These are phyloP conservation scores for Tringa solitaria DNA, from an alignment of 2,113 vertebrate species.

Conservation along the genomic window DNA sequence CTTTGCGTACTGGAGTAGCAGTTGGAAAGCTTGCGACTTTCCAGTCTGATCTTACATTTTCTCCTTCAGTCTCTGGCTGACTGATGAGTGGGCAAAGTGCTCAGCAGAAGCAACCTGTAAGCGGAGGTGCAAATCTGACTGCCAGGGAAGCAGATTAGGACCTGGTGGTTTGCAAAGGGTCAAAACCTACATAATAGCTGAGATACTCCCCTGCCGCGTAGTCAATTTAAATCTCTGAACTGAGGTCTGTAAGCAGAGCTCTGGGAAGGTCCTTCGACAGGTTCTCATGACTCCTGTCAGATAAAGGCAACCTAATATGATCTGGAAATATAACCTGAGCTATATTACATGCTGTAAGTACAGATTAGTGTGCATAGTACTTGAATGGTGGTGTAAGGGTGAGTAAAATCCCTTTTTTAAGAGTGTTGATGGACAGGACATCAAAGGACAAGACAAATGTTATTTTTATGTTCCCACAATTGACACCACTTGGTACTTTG, in stretches of 20 bases:
- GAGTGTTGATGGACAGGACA: rapidly evolving
- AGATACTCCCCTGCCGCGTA: neutral
- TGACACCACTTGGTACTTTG: neutral
- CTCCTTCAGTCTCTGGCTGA: neutral
- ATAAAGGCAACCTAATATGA: neutral
- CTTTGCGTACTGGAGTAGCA: neutral
- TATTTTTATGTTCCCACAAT: neutral
- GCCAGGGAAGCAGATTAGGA: neutral
- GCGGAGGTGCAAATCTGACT: neutral
- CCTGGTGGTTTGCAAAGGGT: neutral
- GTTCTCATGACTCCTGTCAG: neutral
- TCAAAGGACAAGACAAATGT: neutral
- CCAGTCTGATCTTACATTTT: neutral
- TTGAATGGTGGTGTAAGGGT: neutral
- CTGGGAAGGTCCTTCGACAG: neutral
- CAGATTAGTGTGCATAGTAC: neutral
- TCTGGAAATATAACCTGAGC: neutral
- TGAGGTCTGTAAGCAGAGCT: neutral
- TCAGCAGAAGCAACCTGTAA: neutral
- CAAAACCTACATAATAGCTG: neutral
- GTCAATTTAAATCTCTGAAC: neutral
- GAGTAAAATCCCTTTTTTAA: neutral
- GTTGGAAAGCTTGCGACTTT: neutral
- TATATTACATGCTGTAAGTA: neutral
- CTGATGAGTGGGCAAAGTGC: neutral